Base-by-base conservation (phyloP, 2,113 vertebrate species). In the Eira barbara region DNA sequence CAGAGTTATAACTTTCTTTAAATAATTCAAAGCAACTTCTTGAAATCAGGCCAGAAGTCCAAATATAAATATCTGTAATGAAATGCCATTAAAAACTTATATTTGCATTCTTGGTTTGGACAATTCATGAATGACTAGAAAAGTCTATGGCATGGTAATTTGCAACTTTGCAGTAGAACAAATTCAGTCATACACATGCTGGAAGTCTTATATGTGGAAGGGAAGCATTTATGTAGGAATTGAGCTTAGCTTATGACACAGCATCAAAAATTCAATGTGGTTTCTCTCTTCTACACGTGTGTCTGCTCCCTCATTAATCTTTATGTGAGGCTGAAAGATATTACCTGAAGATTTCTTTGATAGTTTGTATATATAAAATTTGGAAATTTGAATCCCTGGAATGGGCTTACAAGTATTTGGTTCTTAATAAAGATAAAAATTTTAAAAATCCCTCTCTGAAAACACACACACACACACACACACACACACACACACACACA, bases 61-160 rank as follows among this genome's bases (percentile, higher is more conserved):
- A 95, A 93, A 93, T 93, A 96, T 93, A 97, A 97, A 89, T 71
- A 81, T 76, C 39, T 23, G 4, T 96, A 91, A 91, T 93, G 42
- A 67, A 87, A 93, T 91, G 20, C 11, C 21, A 45, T 83, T 83
- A 59, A 81, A 94, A 69, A 1, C 21, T 91, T 84, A 85, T 63
- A 93, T 95, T 84, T 96, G 27, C 61, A 85, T 95, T 97, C 42
- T 91, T 91, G 63, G 31, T 91, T 76, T 36, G n/a, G 25, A 42
- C 73, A 97, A 91, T 76, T 93, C 31, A 89, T 25, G 67, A 91
- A 88, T 25, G 31, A 47, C 39, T 83, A 6, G 0, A 15, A 49
- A 49, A 21, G 20, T 80, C 15, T 69, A 45, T 42, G 25, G 0
- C 59, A 73, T 45, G 31, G 47, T 63, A 80, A 95, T 63, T 67